Percentiles rank a stretch among this genome's conserved stretches.
Evolutionary conservation across 2,888 invertebrate genomes (phyloP).

Genomic region (Sphaerophoria taeniata): DNA sequence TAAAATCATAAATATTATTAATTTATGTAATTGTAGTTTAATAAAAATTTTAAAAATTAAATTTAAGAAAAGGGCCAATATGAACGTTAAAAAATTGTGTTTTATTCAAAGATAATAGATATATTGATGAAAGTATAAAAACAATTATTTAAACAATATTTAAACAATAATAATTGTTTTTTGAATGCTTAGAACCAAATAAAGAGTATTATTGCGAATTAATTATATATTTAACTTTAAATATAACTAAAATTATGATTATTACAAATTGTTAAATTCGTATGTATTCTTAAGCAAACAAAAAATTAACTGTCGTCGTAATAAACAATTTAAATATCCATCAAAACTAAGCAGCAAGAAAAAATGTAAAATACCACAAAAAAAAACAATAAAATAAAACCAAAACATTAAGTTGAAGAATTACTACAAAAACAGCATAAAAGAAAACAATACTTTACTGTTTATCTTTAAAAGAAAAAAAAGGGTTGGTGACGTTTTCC

Average conservation of each 20-base stretch:
- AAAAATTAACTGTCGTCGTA: slow-evolving; percentile 28
- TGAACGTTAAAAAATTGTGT: slow-evolving; percentile 65
- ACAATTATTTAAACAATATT: slow-evolving; percentile 48
- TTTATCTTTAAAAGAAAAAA: slow-evolving; percentile 1
- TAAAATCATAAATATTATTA: slow-evolving; percentile 1
- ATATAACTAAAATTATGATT: slow-evolving; percentile 38
- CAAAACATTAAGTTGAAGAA: slow-evolving; percentile 67
- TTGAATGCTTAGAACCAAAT: slow-evolving; percentile 55
- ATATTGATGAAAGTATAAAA: slow-evolving; percentile 27
- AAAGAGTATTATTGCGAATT: slow-evolving; percentile 47
- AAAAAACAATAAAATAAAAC: slow-evolving; percentile 14
- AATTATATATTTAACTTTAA: slow-evolving; percentile 15
- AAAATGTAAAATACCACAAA: slow-evolving; percentile 41
- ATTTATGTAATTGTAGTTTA: slow-evolving; percentile 25
- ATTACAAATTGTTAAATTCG: slow-evolving; percentile 56
- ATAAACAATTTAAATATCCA: slow-evolving; percentile 28
- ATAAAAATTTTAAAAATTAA: background rate
- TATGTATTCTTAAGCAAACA: slow-evolving; percentile 34
- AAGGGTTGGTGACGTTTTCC: no score
- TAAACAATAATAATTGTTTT: slow-evolving; percentile 38
- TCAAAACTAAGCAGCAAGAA: slow-evolving; percentile 16
- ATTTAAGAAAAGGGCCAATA: slow-evolving; percentile 55
- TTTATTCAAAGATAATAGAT: slow-evolving; percentile 36
- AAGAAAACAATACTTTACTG: background rate
- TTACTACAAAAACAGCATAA: slow-evolving; percentile 10